phyloP scores from a whole-genome alignment of 2,888 invertebrate genomes.

The Antheraea yamamai region DNA sequence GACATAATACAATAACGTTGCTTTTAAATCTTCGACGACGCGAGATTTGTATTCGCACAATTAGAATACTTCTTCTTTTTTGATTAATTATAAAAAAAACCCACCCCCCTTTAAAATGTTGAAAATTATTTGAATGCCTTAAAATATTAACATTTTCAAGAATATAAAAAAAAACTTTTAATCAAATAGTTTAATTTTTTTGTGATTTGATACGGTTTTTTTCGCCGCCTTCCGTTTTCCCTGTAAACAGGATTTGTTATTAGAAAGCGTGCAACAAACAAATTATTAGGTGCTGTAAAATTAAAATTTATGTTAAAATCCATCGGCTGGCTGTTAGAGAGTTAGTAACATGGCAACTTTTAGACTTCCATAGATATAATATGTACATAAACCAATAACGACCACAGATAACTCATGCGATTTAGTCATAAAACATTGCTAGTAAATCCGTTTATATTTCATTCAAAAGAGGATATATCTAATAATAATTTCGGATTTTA shows the following conservation, averaged over 20 bases:
- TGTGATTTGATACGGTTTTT: constrained; percentile 44
- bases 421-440: no score
- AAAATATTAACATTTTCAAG: constrained; percentile 49
- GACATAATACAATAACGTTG: neutral
- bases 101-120: constrained; percentile 4
- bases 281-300: neutral
- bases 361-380: neutral
- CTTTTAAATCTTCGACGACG: neutral
- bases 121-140: constrained; percentile 30
- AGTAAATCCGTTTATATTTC: no score
- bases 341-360: constrained; percentile 1
- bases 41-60: neutral
- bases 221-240: constrained; percentile 52
- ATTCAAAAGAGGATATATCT: no score
- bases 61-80: neutral
- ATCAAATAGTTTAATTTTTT: constrained; percentile 40
- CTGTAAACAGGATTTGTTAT: constrained; percentile 45
- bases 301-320: neutral
- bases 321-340: constrained; percentile 18
- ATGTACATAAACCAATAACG: no score
- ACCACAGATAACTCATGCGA: no score
- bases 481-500: no score
- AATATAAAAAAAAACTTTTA: constrained; percentile 40
- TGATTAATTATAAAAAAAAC: neutral
- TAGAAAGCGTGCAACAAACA: constrained; percentile 7